Conservation (phyloP, 2,888 invertebrate genomes). For the Leucoma salicis region DNA sequence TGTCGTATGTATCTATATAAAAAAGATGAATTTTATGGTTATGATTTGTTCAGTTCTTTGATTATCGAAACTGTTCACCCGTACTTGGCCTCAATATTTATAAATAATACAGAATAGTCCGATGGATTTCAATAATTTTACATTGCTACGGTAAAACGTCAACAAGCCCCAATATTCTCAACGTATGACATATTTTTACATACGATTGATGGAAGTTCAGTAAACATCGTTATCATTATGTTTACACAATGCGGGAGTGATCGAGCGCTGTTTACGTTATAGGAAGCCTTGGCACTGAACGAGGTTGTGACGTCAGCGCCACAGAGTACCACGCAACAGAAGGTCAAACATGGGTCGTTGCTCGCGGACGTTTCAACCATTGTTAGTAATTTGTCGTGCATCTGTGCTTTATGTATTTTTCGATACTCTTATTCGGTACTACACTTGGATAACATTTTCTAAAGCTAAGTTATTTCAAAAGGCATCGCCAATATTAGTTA, state of each 20-base stretch:
- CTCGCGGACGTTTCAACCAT: conserved; percentile 15
- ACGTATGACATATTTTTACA: conserved; percentile 9
- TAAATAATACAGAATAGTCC: not conserved
- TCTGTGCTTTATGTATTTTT: too few species aligned
- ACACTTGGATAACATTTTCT: too few species aligned
- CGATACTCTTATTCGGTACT: too few species aligned
- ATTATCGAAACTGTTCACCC: too few species aligned
- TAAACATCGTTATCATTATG: conserved; percentile 42
- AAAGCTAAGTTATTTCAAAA: too few species aligned
- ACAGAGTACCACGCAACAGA: conserved; percentile 39
- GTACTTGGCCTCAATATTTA: conserved; percentile 1
- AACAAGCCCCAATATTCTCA: not conserved
- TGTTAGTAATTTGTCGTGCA: conserved; percentile 23
- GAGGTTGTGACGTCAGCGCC: conserved; percentile 55
- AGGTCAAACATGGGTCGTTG: conserved; percentile 37
- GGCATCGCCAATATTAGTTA: too few species aligned
- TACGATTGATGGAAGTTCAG: conserved; percentile 14
- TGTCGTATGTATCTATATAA: too few species aligned
- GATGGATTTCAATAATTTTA: conserved; percentile 7
- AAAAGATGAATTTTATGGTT: too few species aligned
- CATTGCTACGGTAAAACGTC: conserved; percentile 6
- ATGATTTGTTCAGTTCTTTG: too few species aligned
- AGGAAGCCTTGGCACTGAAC: conserved; percentile 66
- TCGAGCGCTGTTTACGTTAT: conserved; percentile 54
- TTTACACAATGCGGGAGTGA: conserved; percentile 50